phyloP scores from a whole-genome alignment of 2,888 invertebrate species.

The Antheraea assamensis region DNA sequence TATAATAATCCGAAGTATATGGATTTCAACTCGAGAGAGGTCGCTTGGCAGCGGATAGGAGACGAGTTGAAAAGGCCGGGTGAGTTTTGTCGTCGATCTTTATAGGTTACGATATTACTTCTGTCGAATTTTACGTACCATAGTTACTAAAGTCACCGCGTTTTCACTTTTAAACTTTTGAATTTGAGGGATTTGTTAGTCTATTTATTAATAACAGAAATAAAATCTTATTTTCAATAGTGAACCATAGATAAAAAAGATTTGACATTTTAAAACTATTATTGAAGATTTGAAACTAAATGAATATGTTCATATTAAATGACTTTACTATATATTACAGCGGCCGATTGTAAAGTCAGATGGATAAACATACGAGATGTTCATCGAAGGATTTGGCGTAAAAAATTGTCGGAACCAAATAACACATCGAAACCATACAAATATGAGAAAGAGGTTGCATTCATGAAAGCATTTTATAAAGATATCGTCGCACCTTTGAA shows the following conservation, averaged over 20 bases:
- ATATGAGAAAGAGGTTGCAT: slow-evolving; percentile 62
- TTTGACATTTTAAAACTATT: too few species aligned
- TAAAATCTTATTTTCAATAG: not conserved
- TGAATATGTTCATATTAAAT: not conserved
- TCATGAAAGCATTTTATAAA: slow-evolving; percentile 66
- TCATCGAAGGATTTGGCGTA: slow-evolving; percentile 63
- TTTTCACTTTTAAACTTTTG: not conserved
- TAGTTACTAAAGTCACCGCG: not conserved
- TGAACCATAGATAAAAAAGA: not conserved
- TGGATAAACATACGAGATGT: slow-evolving; percentile 77
- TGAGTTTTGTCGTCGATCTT: slow-evolving; percentile 45
- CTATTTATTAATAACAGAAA: not conserved
- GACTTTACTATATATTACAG: slow-evolving; percentile 44
- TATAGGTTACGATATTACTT: slow-evolving; percentile 42
- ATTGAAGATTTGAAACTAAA: too few species aligned
- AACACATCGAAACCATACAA: slow-evolving; percentile 57
- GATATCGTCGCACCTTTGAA: slow-evolving; percentile 48
- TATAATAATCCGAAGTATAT: slow-evolving; percentile 64
- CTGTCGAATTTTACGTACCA: not conserved
- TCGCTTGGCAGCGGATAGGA: slow-evolving; percentile 75
- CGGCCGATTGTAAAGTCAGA: slow-evolving; percentile 69
- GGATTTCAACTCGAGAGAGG: slow-evolving; percentile 72
- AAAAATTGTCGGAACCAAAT: slow-evolving; percentile 30
- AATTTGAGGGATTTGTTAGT: not conserved
- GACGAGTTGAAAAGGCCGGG: slow-evolving; percentile 69